Evolutionary conservation across 2,888 invertebrate genomes (phyloP), one percentile per base, ranked within the genome.

Genomic region (Atrina japonica): DNA sequence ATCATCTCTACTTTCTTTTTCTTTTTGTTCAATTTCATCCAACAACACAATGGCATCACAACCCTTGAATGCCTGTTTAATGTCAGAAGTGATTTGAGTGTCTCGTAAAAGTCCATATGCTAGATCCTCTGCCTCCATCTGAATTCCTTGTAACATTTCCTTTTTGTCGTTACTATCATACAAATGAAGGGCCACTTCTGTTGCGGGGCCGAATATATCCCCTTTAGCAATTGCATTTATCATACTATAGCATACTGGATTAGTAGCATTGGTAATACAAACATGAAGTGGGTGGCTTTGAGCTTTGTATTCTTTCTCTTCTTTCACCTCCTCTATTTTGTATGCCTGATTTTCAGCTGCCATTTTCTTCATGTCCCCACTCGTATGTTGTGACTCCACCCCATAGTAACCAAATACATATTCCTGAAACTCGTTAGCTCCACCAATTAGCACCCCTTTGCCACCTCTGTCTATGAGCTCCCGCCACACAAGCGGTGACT

Each of bases 381-480:
- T 89, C 30, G 71, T 75, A 53, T 89, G 74, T 6, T 76, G 66
- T 7, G 89, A 89, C 64, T 85, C 81, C 2, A 88, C 68, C n/a
- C 85, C 88, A 75, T 91, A 91, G 75, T 91, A 91, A 1, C 84
- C 87, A 40, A 83, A 70, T 6, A 84, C 82, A 74, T 87, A 87
- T 70, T 91, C 90, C 76, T 90, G 87, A 67, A 91, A 90, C 45
- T 91, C 90, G 77, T 90, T 91, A 5, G 88, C 86, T n/a, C 88
- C 90, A 35, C 90, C 90, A 45, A 91, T 88, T 3, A 90, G 81
- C 27, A 88, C 85, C 27, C 90, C 90, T 76, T 90, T 91, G 7
- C 91, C 90, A 23, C 91, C 91, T 18, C 90, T 80, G 70, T 91
- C 89, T 9, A 91, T 84, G 56, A 91, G 76, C 73, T 91, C 91